These are phyloP conservation scores for Callithrix jacchus DNA, from an alignment of 2,113 vertebrate species.

Conservation along the genomic window DNA sequence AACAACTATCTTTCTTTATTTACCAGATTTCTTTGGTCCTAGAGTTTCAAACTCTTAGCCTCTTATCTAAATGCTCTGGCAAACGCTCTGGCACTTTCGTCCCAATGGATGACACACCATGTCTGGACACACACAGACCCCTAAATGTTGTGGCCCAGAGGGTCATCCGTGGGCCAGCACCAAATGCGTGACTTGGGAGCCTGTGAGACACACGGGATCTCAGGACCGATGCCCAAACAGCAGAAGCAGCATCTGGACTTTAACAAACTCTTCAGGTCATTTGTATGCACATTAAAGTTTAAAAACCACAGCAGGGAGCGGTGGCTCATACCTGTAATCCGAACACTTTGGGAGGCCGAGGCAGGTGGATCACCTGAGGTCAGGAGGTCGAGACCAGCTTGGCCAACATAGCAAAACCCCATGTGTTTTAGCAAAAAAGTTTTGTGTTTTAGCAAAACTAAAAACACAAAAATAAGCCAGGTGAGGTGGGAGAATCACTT, in stretches of 20 bases:
- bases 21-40: neutral
- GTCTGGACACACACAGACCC: neutral
- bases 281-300: fast-evolving
- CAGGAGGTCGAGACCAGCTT: neutral
- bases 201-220: fast-evolving
- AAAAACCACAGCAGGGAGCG: neutral
- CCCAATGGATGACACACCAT: fast-evolving
- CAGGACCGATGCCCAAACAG: fast-evolving
- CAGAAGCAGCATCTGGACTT: neutral
- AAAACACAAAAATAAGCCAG: no score
- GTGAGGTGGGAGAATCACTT: no score
- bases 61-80: neutral
- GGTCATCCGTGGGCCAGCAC: fast-evolving
- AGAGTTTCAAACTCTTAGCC: neutral
- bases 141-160: neutral
- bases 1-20: fast-evolving
- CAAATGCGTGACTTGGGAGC: fast-evolving
- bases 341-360: neutral
- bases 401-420: neutral
- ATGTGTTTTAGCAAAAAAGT: no score
- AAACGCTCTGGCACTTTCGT: fast-evolving
- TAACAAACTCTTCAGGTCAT: neutral
- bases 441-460: no score
- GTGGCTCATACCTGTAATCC: neutral
- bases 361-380: neutral